Conservation (phyloP, 2,113 vertebrate species). For the Redunca redunca region DNA sequence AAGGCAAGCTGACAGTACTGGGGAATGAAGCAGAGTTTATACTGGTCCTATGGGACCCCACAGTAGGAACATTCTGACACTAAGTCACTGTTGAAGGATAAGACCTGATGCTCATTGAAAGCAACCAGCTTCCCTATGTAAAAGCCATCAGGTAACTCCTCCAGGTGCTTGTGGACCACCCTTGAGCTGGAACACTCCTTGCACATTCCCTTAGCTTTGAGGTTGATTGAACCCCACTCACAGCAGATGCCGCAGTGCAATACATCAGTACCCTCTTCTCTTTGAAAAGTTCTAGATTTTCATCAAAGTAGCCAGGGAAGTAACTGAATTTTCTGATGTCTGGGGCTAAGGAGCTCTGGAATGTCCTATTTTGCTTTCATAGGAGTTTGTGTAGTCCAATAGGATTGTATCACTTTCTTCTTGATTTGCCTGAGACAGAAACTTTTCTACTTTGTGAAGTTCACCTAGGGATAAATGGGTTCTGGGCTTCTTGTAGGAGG, state of each 20-base stretch:
- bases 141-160: slow-evolving; percentile 94
- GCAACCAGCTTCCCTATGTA: slow-evolving; percentile 97
- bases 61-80: slow-evolving; percentile 95
- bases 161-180: slow-evolving; percentile 97
- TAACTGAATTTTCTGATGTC: slow-evolving; percentile 99
- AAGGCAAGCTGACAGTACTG: slow-evolving; percentile 93
- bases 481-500: slow-evolving; percentile 92
- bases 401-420: slow-evolving; percentile 86
- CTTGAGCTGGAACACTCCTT: slow-evolving; percentile 94
- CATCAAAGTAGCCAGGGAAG: slow-evolving; percentile 94
- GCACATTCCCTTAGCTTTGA: slow-evolving; percentile 94
- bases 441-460: slow-evolving; percentile 91
- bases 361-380: slow-evolving; percentile 98
- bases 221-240: slow-evolving; percentile 94
- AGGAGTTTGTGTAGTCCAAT: slow-evolving; percentile 97
- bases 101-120: slow-evolving; percentile 93
- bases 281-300: slow-evolving; percentile 92
- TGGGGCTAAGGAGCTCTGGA: slow-evolving; percentile 91
- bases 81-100: slow-evolving; percentile 88
- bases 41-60: slow-evolving; percentile 89
- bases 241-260: slow-evolving; percentile 97
- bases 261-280: slow-evolving; percentile 96
- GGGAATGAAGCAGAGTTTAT: slow-evolving; percentile 89
- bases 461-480: slow-evolving; percentile 90
- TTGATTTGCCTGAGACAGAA: slow-evolving; percentile 81